Percentiles rank a stretch among this genome's conserved stretches.
Conservation (phyloP, 2,113 vertebrate species). For the Chaetura pelagica region DNA sequence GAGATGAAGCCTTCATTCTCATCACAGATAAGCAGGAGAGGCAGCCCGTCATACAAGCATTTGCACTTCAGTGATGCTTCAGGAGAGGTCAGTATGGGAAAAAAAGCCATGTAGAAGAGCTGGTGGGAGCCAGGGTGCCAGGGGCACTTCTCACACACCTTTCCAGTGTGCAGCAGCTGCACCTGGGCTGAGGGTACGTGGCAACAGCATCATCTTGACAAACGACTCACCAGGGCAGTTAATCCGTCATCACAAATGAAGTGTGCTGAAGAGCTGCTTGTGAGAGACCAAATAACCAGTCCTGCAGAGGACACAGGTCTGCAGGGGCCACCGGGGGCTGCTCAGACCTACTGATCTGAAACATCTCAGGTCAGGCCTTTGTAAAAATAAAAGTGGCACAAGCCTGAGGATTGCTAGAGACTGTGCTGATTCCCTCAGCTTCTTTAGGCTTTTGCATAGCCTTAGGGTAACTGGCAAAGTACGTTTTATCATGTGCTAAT, state of each 20-base stretch:
- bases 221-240: neutral
- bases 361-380: neutral
- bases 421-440: neutral
- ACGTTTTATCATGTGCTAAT: neutral
- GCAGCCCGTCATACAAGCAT: neutral
- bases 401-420: neutral
- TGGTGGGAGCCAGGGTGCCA: neutral
- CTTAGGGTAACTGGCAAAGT: neutral
- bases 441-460: neutral
- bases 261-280: rapidly evolving
- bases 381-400: neutral
- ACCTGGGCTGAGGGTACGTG: rapidly evolving
- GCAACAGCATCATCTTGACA: no score
- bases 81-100: neutral
- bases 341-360: neutral
- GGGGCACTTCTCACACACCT: neutral
- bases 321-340: neutral
- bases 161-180: neutral
- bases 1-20: neutral
- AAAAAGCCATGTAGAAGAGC: neutral
- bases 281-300: rapidly evolving
- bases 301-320: neutral
- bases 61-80: neutral
- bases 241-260: neutral
- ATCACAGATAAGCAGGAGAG: neutral